These are phyloP conservation scores for Loxodonta africana DNA, from an alignment of 2,113 vertebrate species.

Conservation along the genomic window DNA sequence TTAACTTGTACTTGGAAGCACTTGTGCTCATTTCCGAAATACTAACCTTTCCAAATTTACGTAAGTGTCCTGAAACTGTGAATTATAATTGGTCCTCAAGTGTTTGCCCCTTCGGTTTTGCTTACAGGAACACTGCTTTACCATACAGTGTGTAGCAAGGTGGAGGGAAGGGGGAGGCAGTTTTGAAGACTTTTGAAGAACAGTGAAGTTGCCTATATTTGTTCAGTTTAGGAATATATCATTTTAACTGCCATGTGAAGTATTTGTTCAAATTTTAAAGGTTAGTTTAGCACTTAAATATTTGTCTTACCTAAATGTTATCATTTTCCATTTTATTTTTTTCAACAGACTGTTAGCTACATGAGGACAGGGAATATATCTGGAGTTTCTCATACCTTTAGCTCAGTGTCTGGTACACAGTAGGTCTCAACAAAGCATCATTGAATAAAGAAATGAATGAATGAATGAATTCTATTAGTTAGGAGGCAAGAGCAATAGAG, in stretches of 20 bases:
- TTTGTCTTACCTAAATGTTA: background rate
- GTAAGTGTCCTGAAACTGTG: conserved; percentile 57
- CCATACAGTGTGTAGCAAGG: background rate
- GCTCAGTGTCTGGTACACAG: background rate
- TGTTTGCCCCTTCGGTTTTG: background rate
- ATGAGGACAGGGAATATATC: background rate
- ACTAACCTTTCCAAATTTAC: conserved; percentile 64
- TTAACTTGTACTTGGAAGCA: conserved; percentile 61
- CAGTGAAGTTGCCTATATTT: background rate
- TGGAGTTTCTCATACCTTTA: background rate
- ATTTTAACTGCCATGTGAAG: background rate
- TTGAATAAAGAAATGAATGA: background rate
- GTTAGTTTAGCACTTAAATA: background rate
- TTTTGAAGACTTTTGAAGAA: background rate
- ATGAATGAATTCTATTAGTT: background rate
- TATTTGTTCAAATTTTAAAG: background rate
- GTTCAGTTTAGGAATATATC: background rate
- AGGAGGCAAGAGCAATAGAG: background rate
- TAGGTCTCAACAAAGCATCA: background rate
- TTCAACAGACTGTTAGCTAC: background rate
- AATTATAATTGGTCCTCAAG: conserved; percentile 46
- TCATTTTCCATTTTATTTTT: background rate
- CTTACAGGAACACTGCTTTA: background rate
- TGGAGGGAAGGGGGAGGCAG: background rate
- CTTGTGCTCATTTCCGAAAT: conserved; percentile 59